Evolutionary conservation across 2,113 vertebrate genomes (phyloP).

Genomic region (Gymnobelideus leadbeateri): DNA sequence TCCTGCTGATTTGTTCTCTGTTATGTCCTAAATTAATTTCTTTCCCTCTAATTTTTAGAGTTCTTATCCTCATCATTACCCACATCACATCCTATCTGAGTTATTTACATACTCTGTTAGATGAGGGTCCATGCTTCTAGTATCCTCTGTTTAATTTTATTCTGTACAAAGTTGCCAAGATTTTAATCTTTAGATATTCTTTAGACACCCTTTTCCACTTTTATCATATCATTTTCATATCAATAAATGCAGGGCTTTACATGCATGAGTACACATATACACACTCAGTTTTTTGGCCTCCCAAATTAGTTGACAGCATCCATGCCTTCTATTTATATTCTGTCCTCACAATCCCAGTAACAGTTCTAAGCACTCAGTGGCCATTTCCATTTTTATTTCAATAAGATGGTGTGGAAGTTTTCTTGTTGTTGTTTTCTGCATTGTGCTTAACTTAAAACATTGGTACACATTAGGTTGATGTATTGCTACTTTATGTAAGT

Average conservation of each 20-base stretch:
- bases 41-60: neutral
- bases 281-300: neutral
- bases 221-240: neutral
- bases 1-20: neutral
- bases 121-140: neutral
- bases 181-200: neutral
- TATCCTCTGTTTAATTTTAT: neutral
- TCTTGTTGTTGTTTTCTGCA: neutral
- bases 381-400: neutral
- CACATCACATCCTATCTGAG: neutral
- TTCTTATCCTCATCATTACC: neutral
- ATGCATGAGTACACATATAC: neutral
- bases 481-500: neutral
- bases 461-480: neutral
- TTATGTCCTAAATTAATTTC: neutral
- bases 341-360: neutral
- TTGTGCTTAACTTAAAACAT: neutral
- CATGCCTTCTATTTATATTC: neutral
- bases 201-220: neutral
- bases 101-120: neutral
- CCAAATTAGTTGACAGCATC: neutral
- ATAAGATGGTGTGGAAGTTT: neutral
- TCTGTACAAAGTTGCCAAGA: neutral
- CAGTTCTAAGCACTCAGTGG: fast-evolving
- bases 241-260: neutral